Conservation (phyloP, 2,113 vertebrate genomes). For the Lamprotornis superbus region DNA sequence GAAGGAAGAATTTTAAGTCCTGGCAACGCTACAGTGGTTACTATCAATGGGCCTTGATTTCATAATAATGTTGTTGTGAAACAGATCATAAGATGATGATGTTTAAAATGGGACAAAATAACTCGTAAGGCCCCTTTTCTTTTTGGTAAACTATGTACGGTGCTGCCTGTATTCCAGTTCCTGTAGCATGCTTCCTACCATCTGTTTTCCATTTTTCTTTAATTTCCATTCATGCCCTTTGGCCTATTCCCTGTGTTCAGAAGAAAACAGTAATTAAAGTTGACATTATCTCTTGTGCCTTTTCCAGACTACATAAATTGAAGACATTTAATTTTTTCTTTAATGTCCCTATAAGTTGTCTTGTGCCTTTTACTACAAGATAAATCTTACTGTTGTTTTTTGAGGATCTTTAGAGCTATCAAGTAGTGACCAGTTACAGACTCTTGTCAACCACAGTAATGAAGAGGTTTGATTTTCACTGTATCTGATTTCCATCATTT, state of each 20-base stretch:
- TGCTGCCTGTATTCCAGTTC: conserved; percentile 54
- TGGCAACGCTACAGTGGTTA: background rate
- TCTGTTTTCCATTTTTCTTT: conserved; percentile 79
- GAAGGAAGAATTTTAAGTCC: background rate
- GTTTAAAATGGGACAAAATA: conserved; percentile 26
- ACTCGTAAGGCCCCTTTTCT: conserved; percentile 1
- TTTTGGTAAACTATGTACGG: conserved; percentile 52
- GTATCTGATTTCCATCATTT: background rate
- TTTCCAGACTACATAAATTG: conserved; percentile 42
- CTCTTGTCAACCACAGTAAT: background rate
- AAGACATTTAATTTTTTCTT: background rate
- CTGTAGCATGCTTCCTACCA: conserved; percentile 65
- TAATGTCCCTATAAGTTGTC: background rate
- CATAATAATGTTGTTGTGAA: conserved; percentile 29
- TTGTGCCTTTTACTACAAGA: background rate
- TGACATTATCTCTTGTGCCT: conserved; percentile 70
- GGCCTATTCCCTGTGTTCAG: conserved; percentile 62
- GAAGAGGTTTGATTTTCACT: background rate
- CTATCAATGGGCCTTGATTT: conserved; percentile 4
- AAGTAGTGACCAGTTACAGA: background rate
- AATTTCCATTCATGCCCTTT: conserved; percentile 75
- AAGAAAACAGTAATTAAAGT: conserved; percentile 71
- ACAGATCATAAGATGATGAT: conserved; percentile 11
- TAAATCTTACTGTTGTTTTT: background rate
- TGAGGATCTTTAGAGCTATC: background rate